Evolutionary conservation across 2,113 vertebrate species (phyloP), one percentile per base, ranked within the genome.

Genomic region (Labrus mixtus): DNA sequence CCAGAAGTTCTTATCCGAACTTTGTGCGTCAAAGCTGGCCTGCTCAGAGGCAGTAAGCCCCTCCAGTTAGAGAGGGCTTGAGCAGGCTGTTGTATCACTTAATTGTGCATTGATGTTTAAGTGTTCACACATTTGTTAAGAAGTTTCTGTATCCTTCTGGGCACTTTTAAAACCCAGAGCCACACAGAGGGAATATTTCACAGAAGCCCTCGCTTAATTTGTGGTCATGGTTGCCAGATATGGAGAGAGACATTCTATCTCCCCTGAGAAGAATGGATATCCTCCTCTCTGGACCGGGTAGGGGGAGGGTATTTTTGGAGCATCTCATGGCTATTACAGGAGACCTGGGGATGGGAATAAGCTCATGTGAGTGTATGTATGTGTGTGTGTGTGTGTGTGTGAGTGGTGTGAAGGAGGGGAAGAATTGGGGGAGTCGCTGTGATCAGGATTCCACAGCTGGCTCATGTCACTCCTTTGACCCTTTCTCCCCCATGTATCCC

Each of bases 391-490:
- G 62, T 73, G 73, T 62, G 22, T 61, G 69, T 71, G 75, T 79
- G 69, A 68, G 75, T 79, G 83, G 72, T 78, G 76, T 79, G 78
- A 81, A 78, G 71, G 77, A 77, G 79, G 61, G 82, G 50, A 72
- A 62, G 80, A 75, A 83, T 74, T 48, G 80, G 78, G 73, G 81
- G 84, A 84, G 85, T 64, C 20, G 23, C 78, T 84, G 16, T 69
- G 84, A 84, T 90, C 82, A 76, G 71, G 85, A 93, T 92, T 92
- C 89, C 90, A 90, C 93, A 94, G 91, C 93, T 94, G 93, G 91
- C 86, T 92, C 88, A 79, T 92, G 89, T 93, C 89, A 93, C 89
- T 92, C 88, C 72, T 82, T 92, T 93, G 86, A 93, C 88, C 87
- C 82, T 68, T 70, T 60, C 62, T 8, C 62, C 62, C 25, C 59